phyloP scores from a whole-genome alignment of 2,888 invertebrate genomes.

The Drosophila ochracea region DNA sequence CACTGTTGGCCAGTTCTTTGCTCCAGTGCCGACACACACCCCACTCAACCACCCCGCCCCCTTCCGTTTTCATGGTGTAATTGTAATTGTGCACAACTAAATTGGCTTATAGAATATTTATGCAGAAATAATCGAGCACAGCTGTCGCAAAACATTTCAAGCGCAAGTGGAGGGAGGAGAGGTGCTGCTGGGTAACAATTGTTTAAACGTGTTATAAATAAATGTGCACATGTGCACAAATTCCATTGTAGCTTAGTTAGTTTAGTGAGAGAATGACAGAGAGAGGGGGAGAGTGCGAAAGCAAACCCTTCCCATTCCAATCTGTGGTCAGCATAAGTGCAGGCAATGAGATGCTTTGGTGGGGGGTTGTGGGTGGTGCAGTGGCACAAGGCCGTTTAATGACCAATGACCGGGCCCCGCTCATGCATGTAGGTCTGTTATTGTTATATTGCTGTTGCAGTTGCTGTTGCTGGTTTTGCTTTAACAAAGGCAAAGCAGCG shows the following conservation, averaged over 20 bases:
- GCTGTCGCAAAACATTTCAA: conserved; percentile 39
- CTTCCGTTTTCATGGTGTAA: conserved; percentile 43
- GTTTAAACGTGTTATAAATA: conserved; percentile 41
- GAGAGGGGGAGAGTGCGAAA: background rate
- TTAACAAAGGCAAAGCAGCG: conserved; percentile 47
- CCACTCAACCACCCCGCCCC: background rate
- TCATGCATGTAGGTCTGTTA: conserved; percentile 65
- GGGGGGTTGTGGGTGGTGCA: background rate
- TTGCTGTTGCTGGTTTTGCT: conserved; percentile 39
- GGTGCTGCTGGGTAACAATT: conserved; percentile 16
- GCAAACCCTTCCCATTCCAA: conserved; percentile 22
- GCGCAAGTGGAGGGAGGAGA: background rate
- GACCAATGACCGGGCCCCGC: conserved; percentile 60
- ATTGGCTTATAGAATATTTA: conserved; percentile 75
- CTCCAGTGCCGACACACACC: background rate
- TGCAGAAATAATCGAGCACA: conserved; percentile 51
- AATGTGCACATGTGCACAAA: conserved; percentile 15
- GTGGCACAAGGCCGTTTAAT: conserved; percentile 77
- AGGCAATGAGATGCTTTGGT: background rate
- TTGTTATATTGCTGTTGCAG: conserved; percentile 1
- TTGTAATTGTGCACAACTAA: conserved; percentile 67
- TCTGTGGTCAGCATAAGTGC: conserved; percentile 29
- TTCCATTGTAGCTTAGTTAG: conserved; percentile 33
- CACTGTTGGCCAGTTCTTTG: conserved; percentile 31
- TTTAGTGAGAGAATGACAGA: background rate